These are phyloP conservation scores for Polydrusus pterygomalis DNA, from an alignment of 2,888 invertebrate species.

Conservation along the genomic window DNA sequence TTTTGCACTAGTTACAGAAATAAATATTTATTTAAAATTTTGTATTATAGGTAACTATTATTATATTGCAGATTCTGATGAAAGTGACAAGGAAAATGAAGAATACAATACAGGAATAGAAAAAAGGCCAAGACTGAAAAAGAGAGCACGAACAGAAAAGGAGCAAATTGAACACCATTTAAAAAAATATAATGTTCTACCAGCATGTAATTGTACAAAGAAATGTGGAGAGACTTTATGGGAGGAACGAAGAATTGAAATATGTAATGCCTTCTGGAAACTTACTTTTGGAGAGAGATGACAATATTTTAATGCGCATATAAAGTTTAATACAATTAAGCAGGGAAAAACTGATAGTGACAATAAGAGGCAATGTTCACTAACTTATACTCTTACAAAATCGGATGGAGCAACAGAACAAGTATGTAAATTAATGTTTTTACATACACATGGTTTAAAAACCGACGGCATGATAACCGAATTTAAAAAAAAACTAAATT, in stretches of 20 bases:
- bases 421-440: constrained; percentile 40
- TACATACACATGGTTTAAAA: constrained; percentile 41
- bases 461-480: constrained; percentile 45
- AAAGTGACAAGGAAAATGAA: constrained; percentile 8
- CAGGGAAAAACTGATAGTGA: constrained; percentile 29
- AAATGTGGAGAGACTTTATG: constrained; percentile 28
- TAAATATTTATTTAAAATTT: constrained; percentile 2
- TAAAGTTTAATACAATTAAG: constrained; percentile 27
- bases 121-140: constrained; percentile 2
- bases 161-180: constrained; percentile 8
- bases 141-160: constrained; percentile 20
- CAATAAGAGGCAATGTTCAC: constrained; percentile 35
- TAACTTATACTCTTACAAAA: constrained; percentile 25
- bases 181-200: constrained; percentile 25
- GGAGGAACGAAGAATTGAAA: background rate
- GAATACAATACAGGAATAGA: background rate
- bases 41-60: constrained; percentile 8
- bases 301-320: constrained; percentile 29
- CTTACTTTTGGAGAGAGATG: constrained; percentile 23
- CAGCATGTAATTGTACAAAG: constrained; percentile 32
- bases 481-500: constrained; percentile 31
- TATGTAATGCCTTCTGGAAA: constrained; percentile 26
- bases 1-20: too few species aligned
- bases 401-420: constrained; percentile 14
- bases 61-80: constrained; percentile 22